Evolutionary conservation across 2,888 invertebrate genomes (phyloP).

Genomic region (Flexamia atlantica): DNA sequence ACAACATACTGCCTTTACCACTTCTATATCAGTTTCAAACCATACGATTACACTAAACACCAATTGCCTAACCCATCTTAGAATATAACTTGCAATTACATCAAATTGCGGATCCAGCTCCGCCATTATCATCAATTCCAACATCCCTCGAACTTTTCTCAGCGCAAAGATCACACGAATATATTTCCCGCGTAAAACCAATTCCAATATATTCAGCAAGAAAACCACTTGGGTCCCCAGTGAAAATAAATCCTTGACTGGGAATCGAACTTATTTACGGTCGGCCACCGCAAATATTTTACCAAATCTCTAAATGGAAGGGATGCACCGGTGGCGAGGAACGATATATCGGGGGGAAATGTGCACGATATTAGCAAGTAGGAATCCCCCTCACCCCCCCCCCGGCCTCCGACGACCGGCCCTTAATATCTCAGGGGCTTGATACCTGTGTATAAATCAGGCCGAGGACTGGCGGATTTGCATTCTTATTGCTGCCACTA

Average conservation of each 20-base stretch:
- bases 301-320: slow-evolving; percentile 42
- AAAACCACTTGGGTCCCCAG: slow-evolving; percentile 33
- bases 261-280: slow-evolving; percentile 45
- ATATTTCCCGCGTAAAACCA: slow-evolving; percentile 31
- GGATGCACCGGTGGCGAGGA: slow-evolving; percentile 17
- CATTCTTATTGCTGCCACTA: slow-evolving; percentile 54
- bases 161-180: slow-evolving; percentile 3
- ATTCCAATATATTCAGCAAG: slow-evolving; percentile 34
- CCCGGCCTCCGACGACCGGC: background rate
- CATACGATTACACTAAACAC: too few species aligned
- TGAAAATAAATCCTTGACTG: slow-evolving; percentile 32
- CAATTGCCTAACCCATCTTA: too few species aligned
- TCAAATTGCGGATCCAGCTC: too few species aligned
- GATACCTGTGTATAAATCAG: slow-evolving; percentile 4
- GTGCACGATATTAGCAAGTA: slow-evolving; percentile 39
- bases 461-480: slow-evolving; percentile 16
- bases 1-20: too few species aligned
- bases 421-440: background rate
- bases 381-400: slow-evolving; percentile 5
- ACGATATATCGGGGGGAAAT: slow-evolving; percentile 24
- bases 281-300: slow-evolving; percentile 31
- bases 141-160: too few species aligned
- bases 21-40: too few species aligned
- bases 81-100: too few species aligned
- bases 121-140: too few species aligned